These are phyloP conservation scores for Dinomys branickii DNA, from an alignment of 2,113 vertebrate species.

Conservation along the genomic window DNA sequence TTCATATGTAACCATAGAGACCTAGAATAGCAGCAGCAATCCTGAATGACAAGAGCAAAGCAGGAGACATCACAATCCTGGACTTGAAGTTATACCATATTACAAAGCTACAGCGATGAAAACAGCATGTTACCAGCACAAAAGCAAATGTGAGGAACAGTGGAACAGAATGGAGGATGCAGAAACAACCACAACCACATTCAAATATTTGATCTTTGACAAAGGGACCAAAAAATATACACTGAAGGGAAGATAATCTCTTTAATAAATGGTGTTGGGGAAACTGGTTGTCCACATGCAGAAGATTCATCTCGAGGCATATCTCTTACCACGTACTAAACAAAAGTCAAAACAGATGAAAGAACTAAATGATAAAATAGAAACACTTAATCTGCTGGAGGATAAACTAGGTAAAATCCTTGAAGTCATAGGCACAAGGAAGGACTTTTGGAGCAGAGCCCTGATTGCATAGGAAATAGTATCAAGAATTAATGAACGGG, in stretches of 20 bases:
- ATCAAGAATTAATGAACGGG: not conserved
- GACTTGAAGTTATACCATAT: not conserved
- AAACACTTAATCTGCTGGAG: not conserved
- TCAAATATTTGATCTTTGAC: not conserved
- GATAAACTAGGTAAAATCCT: not conserved
- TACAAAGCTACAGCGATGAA: not conserved
- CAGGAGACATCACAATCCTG: not conserved
- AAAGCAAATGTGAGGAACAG: not conserved
- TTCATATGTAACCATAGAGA: not conserved
- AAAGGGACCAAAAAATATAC: not conserved
- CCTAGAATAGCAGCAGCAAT: not conserved
- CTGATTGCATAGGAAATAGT: not conserved
- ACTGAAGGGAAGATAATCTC: not conserved
- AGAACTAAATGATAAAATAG: not conserved
- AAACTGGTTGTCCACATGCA: not conserved
- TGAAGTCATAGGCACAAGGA: not conserved
- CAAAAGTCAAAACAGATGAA: not conserved
- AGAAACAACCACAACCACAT: not conserved
- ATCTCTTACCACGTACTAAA: not conserved
- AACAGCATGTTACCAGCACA: not conserved
- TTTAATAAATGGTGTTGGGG: not conserved
- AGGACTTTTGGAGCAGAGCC: not conserved
- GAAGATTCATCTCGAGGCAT: not conserved
- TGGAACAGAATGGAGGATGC: not conserved
- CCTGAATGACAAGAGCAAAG: not conserved